These are phyloP conservation scores for Hypanus sabinus DNA, from an alignment of 2,113 vertebrate genomes.

Conservation along the genomic window DNA sequence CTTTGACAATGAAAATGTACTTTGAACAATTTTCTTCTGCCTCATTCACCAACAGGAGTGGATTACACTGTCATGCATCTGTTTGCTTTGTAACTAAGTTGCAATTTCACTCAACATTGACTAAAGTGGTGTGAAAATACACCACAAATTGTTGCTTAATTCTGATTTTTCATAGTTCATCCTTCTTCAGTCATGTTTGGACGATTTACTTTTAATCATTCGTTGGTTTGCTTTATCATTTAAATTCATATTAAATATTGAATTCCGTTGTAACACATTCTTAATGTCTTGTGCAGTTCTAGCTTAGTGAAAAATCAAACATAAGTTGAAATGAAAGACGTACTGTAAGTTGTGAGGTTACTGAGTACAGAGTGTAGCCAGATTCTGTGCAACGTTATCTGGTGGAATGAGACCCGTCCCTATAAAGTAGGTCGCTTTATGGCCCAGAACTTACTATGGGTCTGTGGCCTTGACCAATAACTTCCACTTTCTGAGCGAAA, in stretches of 20 bases:
- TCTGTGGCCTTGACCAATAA: too few relatives aligned
- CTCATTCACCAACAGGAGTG: background rate
- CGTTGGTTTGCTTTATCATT: background rate
- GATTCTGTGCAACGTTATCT: too few relatives aligned
- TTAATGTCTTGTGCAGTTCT: too few relatives aligned
- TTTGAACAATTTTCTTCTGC: background rate
- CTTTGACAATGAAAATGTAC: background rate
- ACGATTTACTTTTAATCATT: background rate
- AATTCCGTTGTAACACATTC: too few relatives aligned
- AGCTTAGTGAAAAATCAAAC: too few relatives aligned
- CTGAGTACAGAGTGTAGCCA: too few relatives aligned
- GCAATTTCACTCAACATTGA: background rate
- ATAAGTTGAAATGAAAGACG: too few relatives aligned
- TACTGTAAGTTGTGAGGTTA: too few relatives aligned
- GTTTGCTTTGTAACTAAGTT: background rate
- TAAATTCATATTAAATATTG: background rate
- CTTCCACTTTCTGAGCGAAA: too few relatives aligned
- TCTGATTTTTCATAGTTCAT: background rate
- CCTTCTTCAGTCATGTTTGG: background rate
- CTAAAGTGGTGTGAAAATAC: background rate
- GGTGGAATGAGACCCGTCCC: too few relatives aligned
- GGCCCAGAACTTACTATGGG: too few relatives aligned
- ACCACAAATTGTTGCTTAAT: background rate
- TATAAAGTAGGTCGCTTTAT: too few relatives aligned
- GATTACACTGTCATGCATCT: background rate